These are phyloP conservation scores for Gymnosoma rotundatum DNA, from an alignment of 2,888 invertebrate species.

Conservation along the genomic window DNA sequence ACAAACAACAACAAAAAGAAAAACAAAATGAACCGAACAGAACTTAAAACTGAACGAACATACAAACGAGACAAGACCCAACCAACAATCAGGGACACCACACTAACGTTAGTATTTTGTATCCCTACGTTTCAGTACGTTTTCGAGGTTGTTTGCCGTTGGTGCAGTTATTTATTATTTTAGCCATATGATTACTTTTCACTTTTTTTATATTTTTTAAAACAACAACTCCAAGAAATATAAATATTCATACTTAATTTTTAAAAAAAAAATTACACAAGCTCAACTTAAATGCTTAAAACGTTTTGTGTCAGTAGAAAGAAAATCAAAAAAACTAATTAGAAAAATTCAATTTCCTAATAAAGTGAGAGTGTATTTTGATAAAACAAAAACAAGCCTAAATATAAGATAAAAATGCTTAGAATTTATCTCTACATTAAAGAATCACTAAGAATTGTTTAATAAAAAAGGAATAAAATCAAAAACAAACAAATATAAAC, in stretches of 20 bases:
- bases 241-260: conserved; percentile 18
- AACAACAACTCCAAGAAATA: conserved; percentile 16
- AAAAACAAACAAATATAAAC: neutral
- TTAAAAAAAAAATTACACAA: conserved; percentile 10
- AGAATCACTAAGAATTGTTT: neutral
- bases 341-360: neutral
- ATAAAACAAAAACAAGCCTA: too few species aligned
- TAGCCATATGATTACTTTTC: conserved; percentile 68
- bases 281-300: conserved; percentile 1
- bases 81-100: conserved; percentile 67
- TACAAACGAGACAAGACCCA: conserved; percentile 41
- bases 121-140: conserved; percentile 80
- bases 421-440: neutral
- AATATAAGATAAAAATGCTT: neutral
- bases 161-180: conserved; percentile 75
- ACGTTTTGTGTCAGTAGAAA: too few species aligned
- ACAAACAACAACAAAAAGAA: conserved; percentile 20
- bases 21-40: conserved; percentile 26
- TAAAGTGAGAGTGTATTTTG: neutral
- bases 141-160: conserved; percentile 80
- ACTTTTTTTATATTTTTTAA: conserved; percentile 22
- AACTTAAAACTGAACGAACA: conserved; percentile 41
- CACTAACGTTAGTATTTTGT: conserved; percentile 57
- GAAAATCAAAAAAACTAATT: neutral
- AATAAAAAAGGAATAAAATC: neutral